Conservation (phyloP, 2,888 invertebrate species). For the Ceratothoa steindachneri region DNA sequence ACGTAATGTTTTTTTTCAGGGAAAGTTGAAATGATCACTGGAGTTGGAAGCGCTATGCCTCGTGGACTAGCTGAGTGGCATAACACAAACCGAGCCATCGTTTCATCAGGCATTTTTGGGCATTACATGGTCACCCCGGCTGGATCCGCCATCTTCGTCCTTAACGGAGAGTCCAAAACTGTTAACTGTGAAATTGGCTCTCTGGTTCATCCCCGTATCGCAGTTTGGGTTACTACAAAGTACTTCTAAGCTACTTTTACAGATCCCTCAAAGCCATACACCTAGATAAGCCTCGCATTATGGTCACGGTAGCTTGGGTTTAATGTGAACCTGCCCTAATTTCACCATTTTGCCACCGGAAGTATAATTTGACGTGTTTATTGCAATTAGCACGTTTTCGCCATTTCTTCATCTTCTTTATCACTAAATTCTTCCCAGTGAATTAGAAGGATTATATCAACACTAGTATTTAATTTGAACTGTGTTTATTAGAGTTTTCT, state of each 20-base stretch:
- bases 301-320: no score
- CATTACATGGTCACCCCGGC: slow-evolving; percentile 70
- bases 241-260: slow-evolving; percentile 32
- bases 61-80: slow-evolving; percentile 61
- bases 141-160: slow-evolving; percentile 65
- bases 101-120: slow-evolving; percentile 66
- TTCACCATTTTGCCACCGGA: no score
- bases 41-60: slow-evolving; percentile 63
- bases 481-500: no score
- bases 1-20: slow-evolving; percentile 55
- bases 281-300: not conserved
- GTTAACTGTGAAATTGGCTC: slow-evolving; percentile 72
- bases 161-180: slow-evolving; percentile 66
- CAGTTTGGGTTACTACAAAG: slow-evolving; percentile 61
- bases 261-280: not conserved
- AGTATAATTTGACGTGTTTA: no score
- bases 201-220: slow-evolving; percentile 62
- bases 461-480: no score
- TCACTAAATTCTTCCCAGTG: no score
- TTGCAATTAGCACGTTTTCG: no score
- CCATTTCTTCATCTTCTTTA: no score
- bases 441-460: no score
- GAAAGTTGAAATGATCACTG: slow-evolving; percentile 72
- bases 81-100: slow-evolving; percentile 64
- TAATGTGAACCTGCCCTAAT: no score